Base-by-base conservation (phyloP, 2,888 invertebrate genomes). In the Criorhina ranunculi region DNA sequence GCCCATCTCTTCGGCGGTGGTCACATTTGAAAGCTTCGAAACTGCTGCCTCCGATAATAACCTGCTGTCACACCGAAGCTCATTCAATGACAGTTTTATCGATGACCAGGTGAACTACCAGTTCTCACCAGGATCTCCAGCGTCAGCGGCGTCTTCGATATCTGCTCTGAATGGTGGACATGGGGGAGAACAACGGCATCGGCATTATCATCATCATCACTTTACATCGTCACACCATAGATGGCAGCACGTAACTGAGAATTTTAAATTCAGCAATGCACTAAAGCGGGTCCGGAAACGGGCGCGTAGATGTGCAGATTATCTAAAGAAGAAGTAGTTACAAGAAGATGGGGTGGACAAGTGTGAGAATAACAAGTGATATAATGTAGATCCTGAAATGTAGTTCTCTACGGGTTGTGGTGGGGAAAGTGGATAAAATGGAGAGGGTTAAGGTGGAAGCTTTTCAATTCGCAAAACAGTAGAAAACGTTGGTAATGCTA, bases 231-330 rank as follows among this genome's bases (percentile, higher is more conserved):
- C 88, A 69, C 88, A 89, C 53, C 87, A 88, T 72, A 87, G 89
- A 69, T 87, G 88, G 87, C 89, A 89, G 83, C 88, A 89, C 80
- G 88, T 89, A 81, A 89, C 90, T 44, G 91, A 91, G 76, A 91
- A 90, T 79, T 91, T 91, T 82, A 91, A 91, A 86, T 87, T 91
- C 86, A 89, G 90, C 79, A 91, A 88, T 76, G 91, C 91, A 73
- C 87, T 91, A 15, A 90, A 89, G 80, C 88, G 89, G 82, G 91
- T 92, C 72, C 90, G 92, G 87, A 92, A 90, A 88, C 90, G 92
- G 82, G 92, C 92, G 87, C 90, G 91, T 87, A 92, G 92, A 89
- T 92, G 90, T 89, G 90, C 91, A 49, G 91, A 91, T 51, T 91
- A 91, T 82, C 88, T 92, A 86, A 91, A 91, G 87, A 91, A 91